Evolutionary conservation across 2,888 invertebrate genomes (phyloP), one percentile per base, ranked within the genome.

Genomic region (Sphaeridia pumilis): DNA sequence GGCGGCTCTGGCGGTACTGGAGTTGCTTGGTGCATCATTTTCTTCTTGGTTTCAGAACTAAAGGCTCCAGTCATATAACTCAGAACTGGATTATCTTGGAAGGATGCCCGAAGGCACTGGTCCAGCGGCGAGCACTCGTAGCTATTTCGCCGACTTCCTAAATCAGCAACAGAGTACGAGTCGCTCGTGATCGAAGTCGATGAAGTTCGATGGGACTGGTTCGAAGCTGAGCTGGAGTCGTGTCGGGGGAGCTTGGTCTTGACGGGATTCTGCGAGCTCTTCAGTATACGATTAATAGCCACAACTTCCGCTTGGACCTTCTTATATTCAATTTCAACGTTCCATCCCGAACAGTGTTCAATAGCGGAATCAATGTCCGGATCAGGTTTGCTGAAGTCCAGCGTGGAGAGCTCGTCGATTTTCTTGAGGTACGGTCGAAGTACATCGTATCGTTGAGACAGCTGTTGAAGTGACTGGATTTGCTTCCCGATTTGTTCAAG

Each of bases 311-410:
- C 47, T 42, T 59, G 50, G 10, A 64, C 63, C 46, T 61, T 61
- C 31, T 57, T 43, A 31, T 60, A 46, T 46, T 64, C 64, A n/a
- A 62, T 57, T n/a, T 58, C 60, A 2, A 63, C 58, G 46, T 63
- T 63, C 63, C 64, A 64, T 1, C 63, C 62, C 2, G 60, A 63
- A 36, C 64, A 64, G 10, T 55, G 43, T 24, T 64, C 64, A 51
- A 64, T 64, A 5, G 58, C 53, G 21, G 58, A 52, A 49, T 64
- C 64, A 21, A 60, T 12, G 22, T 56, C 46, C 0, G 58, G 55
- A 48, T 61, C 61, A 1, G 54, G 49, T n/a, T 54, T 45, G 7
- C 46, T 52, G 42, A 60, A 58, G 41, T 64, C 59, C 14, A 38
- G 34, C 5, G 21, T 49, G 49, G 25, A 56, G 5, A 63, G 26